Evolutionary conservation across 2,113 vertebrate species (phyloP), one percentile per base, ranked within the genome.

Genomic region (Columba janthina): DNA sequence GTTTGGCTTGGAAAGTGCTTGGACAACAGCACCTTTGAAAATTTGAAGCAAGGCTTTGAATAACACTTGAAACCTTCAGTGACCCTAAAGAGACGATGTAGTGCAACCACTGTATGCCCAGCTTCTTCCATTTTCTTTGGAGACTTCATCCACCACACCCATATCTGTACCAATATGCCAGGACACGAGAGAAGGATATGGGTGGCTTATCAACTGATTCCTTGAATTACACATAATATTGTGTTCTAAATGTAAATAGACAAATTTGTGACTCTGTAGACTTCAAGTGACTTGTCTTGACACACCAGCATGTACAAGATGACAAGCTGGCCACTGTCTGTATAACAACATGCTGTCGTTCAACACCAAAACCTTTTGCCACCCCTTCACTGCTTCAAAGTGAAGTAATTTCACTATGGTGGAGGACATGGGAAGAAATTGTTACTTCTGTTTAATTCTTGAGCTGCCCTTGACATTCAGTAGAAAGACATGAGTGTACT

Each of bases 401-500:
- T 15, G 32, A 87, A 67, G 13, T 11, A 48, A 67, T 85, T 76
- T 61, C 56, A 24, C 56, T 73, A 25, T 40, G 79, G 60, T 9
- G 11, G 44, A 71, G 46, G 9, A 31, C 50, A 29, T 12, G 12
- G 25, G 62, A 73, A 88, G 57, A 88, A 74, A 69, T 44, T 74
- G n/a, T 34, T 89, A 89, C 87, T 85, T 92, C 74, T 50, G 25
- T 67, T 81, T 89, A 90, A 94, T 90, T 80, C 51, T 40, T n/a
- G 32, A 88, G 70, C 50, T 92, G 81, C 51, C 87, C 91, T 95
- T 94, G 89, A 86, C 91, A 94, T 91, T 91, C 78, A 91, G 85
- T 53, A 62, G 80, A n/a, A 84, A 94, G 78, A 70, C 44, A 69
- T 6, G 42, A 72, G 36, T 64, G 62, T 48, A 40, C 81, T 72